Evolutionary conservation across 2,797 vertebrate species (phyloP), one percentile per base, ranked within the genome.

Genomic region (Chrosomus eos): DNA sequence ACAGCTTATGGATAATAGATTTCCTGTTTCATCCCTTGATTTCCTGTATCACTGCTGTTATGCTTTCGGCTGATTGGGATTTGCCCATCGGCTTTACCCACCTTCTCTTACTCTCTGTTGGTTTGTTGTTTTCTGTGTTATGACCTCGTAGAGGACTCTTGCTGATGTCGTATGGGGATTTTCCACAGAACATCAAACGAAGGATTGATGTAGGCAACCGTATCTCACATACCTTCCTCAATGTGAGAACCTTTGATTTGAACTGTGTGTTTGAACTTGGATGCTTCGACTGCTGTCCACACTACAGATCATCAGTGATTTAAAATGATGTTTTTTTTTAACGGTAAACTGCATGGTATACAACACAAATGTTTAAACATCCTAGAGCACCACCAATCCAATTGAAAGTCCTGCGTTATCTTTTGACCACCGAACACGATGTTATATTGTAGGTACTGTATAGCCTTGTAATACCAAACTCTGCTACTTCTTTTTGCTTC

Each of bases 1-100:
- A 94, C 92, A 83, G 89, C 87, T 91, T 92, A 76, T 48, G 91
- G 85, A 91, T 92, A 93, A 93, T 90, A 92, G 91, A 92, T 93
- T 88, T 93, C 87, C 90, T 89, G 90, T 90, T 89, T 83, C 78
- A 86, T 89, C 84, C 72, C 33, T 55, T 87, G 84, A 86, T 87
- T 88, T 91, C 90, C 90, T 90, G 53, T 91, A 90, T 91, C 91
- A 90, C 85, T 88, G 87, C 86, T 91, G 89, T 91, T 91, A 89
- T 91, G 89, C 91, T 93, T 85, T 11, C 66, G 64, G 83, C 87
- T 89, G 84, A 87, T 84, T 86, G 86, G 88, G 87, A 86, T 87
- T 87, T 88, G 92, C 90, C 92, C 90, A 90, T 85, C 89, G 85
- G 88, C 90, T 92, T 94, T 90, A 92, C 91, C 87, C 26, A 82